Evolutionary conservation across 2,888 invertebrate species (phyloP).

Genomic region (Microdon myrmicae): DNA sequence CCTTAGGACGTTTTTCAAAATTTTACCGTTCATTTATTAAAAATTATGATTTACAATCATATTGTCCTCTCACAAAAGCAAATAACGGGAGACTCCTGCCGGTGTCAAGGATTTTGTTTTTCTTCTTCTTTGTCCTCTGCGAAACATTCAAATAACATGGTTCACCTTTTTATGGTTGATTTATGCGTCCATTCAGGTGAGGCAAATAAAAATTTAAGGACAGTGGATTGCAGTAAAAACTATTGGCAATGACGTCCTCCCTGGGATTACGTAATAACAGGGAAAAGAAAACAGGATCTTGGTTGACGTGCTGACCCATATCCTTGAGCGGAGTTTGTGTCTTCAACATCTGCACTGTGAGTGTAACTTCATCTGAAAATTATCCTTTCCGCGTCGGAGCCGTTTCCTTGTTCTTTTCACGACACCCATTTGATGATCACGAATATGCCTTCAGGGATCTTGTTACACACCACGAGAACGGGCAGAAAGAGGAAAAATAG

Average conservation of each 20-base stretch:
- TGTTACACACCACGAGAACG: constrained; percentile 13
- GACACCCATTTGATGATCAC: constrained; percentile 46
- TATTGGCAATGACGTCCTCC: constrained; percentile 35
- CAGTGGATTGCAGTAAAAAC: constrained; percentile 31
- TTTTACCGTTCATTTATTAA: constrained; percentile 46
- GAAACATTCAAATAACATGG: background rate
- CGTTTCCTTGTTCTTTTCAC: constrained; percentile 16
- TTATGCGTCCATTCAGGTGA: constrained; percentile 23
- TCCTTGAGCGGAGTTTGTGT: constrained; percentile 31
- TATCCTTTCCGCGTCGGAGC: constrained; percentile 45
- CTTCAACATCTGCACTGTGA: constrained; percentile 46
- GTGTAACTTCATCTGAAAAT: constrained; percentile 49
- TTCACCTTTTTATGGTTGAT: constrained; percentile 24
- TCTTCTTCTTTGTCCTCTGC: constrained; percentile 18
- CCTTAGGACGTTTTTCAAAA: constrained; percentile 8
- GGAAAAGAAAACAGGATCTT: background rate
- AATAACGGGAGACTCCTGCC: constrained; percentile 10
- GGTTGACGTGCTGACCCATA: constrained; percentile 35
- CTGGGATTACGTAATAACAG: constrained; percentile 27
- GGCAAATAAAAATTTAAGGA: constrained; percentile 13
- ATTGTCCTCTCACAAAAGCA: constrained; percentile 16
- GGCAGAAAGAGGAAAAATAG: constrained; percentile 5
- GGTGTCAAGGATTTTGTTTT: constrained; percentile 15
- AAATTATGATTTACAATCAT: constrained; percentile 48
- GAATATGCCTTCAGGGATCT: constrained; percentile 34